phyloP scores from a whole-genome alignment of 2,797 vertebrate species.

The Pseudochaenichthys georgianus region DNA sequence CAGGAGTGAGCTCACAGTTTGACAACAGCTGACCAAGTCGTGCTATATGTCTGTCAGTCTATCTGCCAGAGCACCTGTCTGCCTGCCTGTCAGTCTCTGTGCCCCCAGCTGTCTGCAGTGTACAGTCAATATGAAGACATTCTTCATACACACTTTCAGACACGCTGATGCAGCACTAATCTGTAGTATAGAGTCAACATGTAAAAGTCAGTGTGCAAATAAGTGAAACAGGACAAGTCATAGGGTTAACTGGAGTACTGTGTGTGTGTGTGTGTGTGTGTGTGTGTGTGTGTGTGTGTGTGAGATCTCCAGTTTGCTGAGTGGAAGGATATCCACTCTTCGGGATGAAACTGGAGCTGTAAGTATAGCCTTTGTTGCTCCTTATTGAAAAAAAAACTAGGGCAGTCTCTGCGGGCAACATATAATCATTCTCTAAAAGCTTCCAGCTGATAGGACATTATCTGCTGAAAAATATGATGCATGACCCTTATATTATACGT shows the following conservation, averaged over 20 bases:
- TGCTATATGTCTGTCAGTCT: constrained; percentile 38
- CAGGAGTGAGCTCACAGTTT: constrained; percentile 42
- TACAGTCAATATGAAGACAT: constrained; percentile 1
- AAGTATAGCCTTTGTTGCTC: constrained; percentile 82
- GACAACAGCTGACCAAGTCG: constrained; percentile 65
- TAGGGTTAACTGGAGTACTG: constrained; percentile 33
- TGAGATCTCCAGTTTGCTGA: constrained; percentile 91
- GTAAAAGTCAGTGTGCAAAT: constrained; percentile 1
- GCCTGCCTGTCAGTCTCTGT: constrained; percentile 30
- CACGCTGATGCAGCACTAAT: constrained; percentile 6
- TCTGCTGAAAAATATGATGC: constrained; percentile 7
- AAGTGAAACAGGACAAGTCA: constrained; percentile 50
- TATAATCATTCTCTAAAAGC: background rate
- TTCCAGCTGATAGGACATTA: constrained; percentile 12
- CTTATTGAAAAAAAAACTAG: constrained; percentile 26
- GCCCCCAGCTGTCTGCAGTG: constrained; percentile 41
- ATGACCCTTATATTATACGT: background rate
- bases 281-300: constrained; percentile 34
- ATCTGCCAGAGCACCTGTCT: constrained; percentile 39
- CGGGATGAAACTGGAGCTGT: constrained; percentile 99
- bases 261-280: constrained; percentile 32
- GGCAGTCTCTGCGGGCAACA: constrained; percentile 11
- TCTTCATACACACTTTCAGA: background rate
- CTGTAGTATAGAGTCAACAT: constrained; percentile 3
- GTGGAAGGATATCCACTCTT: constrained; percentile 98